These are phyloP conservation scores for Cololabis saira DNA, from an alignment of 2,113 vertebrate species.

Conservation along the genomic window DNA sequence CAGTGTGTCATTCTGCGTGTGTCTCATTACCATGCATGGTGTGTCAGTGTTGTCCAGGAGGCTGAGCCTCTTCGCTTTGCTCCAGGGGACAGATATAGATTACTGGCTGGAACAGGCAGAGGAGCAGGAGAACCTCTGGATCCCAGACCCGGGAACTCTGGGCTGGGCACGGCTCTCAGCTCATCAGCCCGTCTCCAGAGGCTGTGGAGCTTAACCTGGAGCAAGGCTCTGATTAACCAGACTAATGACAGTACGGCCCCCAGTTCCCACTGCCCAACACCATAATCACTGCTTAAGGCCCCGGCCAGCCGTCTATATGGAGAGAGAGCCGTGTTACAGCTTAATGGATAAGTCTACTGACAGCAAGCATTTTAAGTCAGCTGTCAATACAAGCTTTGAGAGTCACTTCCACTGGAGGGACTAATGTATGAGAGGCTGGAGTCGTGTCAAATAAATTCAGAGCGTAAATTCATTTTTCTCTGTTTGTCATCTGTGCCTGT, in stretches of 20 bases:
- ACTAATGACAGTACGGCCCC: conserved; percentile 76
- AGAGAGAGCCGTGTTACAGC: conserved; percentile 58
- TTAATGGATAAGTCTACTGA: conserved; percentile 69
- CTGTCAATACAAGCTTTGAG: conserved; percentile 56
- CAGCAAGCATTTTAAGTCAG: conserved; percentile 63
- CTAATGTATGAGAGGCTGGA: conserved; percentile 17
- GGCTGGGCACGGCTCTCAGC: conserved; percentile 73
- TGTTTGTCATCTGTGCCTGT: conserved; percentile 30
- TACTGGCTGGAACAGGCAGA: conserved; percentile 68
- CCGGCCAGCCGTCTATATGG: conserved; percentile 60
- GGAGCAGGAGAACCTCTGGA: conserved; percentile 63
- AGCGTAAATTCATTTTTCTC: conserved; percentile 21
- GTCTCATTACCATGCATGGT: conserved; percentile 76
- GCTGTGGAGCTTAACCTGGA: conserved; percentile 77
- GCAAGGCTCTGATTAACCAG: conserved; percentile 80
- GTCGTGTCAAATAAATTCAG: conserved; percentile 26
- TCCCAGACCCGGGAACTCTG: conserved; percentile 60
- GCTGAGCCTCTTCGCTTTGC: conserved; percentile 63
- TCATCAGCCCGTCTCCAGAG: conserved; percentile 79
- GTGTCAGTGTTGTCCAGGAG: conserved; percentile 76
- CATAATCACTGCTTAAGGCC: conserved; percentile 82
- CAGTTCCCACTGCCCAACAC: conserved; percentile 73
- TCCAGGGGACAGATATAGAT: conserved; percentile 78
- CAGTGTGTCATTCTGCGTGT: conserved; percentile 56
- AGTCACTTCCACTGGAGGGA: conserved; percentile 18